These are phyloP conservation scores for Slavum lentiscoides DNA, from an alignment of 2,888 invertebrate genomes.

Conservation along the genomic window DNA sequence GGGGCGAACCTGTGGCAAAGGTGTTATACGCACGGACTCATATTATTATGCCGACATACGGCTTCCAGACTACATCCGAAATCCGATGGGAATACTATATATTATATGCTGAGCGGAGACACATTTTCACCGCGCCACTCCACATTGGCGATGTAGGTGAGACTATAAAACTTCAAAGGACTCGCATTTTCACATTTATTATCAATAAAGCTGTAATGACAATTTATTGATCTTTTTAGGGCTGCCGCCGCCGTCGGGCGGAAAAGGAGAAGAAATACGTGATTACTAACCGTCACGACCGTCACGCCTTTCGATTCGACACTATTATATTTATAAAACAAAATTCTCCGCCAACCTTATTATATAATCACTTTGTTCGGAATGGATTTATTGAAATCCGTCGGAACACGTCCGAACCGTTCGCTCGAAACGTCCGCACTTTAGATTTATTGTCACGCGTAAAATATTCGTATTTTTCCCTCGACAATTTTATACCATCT, in stretches of 20 bases:
- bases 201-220: neutral
- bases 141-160: no score
- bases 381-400: no score
- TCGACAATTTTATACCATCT: no score
- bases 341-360: no score
- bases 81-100: slow-evolving; percentile 7
- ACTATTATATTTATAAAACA: no score
- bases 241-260: no score
- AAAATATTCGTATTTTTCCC: no score
- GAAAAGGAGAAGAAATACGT: neutral
- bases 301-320: no score
- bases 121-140: neutral
- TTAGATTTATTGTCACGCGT: no score
- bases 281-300: neutral
- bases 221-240: neutral
- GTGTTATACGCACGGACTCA: neutral
- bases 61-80: neutral
- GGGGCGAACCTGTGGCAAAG: neutral
- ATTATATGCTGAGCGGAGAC: slow-evolving; percentile 1
- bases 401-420: no score
- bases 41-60: neutral
- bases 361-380: no score
- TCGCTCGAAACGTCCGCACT: no score
- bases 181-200: slow-evolving; percentile 4
- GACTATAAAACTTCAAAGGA: neutral